Percentiles rank a stretch among this genome's conserved stretches.
Conservation (phyloP, 2,113 vertebrate genomes). For the Neodon shergylaensis region DNA sequence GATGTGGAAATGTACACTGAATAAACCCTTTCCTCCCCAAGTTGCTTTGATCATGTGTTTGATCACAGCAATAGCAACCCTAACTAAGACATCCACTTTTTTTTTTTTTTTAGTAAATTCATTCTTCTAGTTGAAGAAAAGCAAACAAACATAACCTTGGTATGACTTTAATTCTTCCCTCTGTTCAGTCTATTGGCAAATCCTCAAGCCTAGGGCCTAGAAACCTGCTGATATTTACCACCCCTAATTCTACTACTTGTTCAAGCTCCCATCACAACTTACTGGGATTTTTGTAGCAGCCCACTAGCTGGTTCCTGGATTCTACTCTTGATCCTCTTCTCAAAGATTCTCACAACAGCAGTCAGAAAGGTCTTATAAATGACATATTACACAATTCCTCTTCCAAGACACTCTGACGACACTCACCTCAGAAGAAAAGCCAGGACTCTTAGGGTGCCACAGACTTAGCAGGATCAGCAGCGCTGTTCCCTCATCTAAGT, state of each 20-base stretch:
- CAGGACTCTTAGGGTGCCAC: not conserved
- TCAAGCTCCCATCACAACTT: not conserved
- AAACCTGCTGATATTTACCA: not conserved
- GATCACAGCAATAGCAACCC: not conserved
- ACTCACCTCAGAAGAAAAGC: not conserved
- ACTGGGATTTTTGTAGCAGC: not conserved
- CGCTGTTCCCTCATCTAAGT: not conserved
- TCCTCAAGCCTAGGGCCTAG: not conserved
- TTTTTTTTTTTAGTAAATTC: not conserved
- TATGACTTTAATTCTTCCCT: not conserved
- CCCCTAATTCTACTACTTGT: not conserved
- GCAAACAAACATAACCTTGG: not conserved
- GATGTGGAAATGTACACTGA: not conserved
- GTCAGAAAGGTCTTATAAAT: not conserved
- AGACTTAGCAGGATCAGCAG: too few species aligned
- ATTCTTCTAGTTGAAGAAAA: not conserved
- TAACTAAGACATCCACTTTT: not conserved
- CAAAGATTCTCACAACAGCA: not conserved
- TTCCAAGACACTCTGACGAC: not conserved
- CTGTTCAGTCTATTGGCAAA: not conserved
- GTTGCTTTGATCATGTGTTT: not conserved
- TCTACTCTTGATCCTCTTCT: not conserved
- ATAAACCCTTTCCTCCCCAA: not conserved
- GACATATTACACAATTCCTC: not conserved
- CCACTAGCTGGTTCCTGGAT: not conserved